A percentile compares a stretch with the other conserved stretches of the same genome.
These are phyloP conservation scores for Cybosia mesomella DNA, from an alignment of 2,888 invertebrate species.

Conservation along the genomic window DNA sequence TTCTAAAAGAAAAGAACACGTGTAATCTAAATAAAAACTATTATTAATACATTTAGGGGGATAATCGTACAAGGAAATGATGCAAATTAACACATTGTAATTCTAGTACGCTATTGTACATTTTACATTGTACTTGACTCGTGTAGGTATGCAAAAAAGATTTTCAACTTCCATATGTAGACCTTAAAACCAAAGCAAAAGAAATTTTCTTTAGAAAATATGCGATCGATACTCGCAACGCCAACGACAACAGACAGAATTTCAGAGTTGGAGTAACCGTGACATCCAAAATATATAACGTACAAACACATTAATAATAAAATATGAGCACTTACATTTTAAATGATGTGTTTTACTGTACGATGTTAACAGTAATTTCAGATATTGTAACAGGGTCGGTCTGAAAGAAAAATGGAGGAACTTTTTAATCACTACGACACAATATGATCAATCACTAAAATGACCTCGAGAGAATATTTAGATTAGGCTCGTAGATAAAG, in stretches of 20 bases:
- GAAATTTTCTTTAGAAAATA: background rate
- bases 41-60: too few species aligned
- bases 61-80: too few species aligned
- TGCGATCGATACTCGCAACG: background rate
- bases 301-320: constrained; percentile 1
- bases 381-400: constrained; percentile 77
- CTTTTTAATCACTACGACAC: background rate
- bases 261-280: background rate
- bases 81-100: too few species aligned
- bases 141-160: too few species aligned
- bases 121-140: too few species aligned
- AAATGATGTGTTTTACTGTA: constrained; percentile 50
- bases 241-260: background rate
- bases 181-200: too few species aligned
- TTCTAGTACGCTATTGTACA: too few species aligned
- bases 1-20: too few species aligned
- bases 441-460: background rate
- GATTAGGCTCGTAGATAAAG: background rate
- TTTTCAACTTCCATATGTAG: too few species aligned
- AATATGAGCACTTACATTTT: constrained; percentile 73
- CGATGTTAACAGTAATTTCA: constrained; percentile 65
- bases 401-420: constrained; percentile 67
- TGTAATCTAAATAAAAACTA: too few species aligned
- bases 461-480: background rate
- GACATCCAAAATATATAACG: background rate